Conservation (phyloP, 2,113 vertebrate genomes). For the Rattus norvegicus region GRCr8 NC_086024.1:14810501-14811000, state of each 20-base stretch:
- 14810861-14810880: not conserved
- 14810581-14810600: not conserved
- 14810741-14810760: slow-evolving; percentile 59
- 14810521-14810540: not conserved
- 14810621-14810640: not conserved
- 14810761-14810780: not conserved
- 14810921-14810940: not conserved
- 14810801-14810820: slow-evolving; percentile 39
- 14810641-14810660: slow-evolving; percentile 20
- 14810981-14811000: not conserved
- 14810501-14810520: slow-evolving; percentile 52
- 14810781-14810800: slow-evolving; percentile 18
- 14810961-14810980: not conserved
- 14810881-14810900: not conserved
- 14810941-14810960: not conserved
- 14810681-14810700: not conserved
- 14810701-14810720: slow-evolving; percentile 42
- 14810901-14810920: not conserved
- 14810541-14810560: too few relatives aligned
- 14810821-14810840: slow-evolving; percentile 41
- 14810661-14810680: not conserved
- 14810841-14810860: slow-evolving; percentile 50
- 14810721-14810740: slow-evolving; percentile 51
- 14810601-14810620: slow-evolving; percentile 34
- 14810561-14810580: too few relatives aligned